phyloP scores from a whole-genome alignment of 2,888 invertebrate species.

The Amiota minor region DNA sequence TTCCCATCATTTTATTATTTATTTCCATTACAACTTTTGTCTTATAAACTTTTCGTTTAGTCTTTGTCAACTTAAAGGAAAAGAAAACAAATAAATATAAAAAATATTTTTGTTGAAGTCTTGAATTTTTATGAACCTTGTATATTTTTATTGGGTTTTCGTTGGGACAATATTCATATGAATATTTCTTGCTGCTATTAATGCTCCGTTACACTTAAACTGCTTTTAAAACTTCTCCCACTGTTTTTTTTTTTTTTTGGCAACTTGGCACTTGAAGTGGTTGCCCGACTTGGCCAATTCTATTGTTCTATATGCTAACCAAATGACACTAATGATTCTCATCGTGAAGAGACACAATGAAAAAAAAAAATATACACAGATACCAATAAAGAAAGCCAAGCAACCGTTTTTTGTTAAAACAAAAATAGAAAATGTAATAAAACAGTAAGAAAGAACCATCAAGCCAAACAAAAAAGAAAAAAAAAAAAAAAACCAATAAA shows the following conservation, averaged over 20 bases:
- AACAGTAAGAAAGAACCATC: conserved; percentile 8
- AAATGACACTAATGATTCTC: conserved; percentile 50
- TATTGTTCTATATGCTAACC: background rate
- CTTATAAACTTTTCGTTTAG: no score
- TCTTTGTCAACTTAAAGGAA: no score
- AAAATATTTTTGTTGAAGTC: no score
- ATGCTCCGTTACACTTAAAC: background rate
- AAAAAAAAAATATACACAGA: conserved; percentile 2
- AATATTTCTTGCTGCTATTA: no score
- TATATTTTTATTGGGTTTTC: no score
- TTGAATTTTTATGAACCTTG: no score
- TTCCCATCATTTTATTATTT: no score
- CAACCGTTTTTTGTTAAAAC: conserved; percentile 22
- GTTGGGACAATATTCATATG: no score
- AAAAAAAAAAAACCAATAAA: conserved; percentile 3
- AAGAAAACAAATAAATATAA: no score
- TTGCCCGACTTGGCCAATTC: background rate
- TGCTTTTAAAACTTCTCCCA: background rate
- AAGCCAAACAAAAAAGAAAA: conserved; percentile 34
- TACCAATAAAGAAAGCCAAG: background rate
- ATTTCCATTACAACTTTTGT: no score
- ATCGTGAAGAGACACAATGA: conserved; percentile 47
- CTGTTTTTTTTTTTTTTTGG: no score
- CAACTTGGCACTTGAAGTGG: conserved; percentile 4
- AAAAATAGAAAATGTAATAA: conserved; percentile 21